Percentiles rank a stretch among this genome's conserved stretches.
These are phyloP conservation scores for Ursus arctos DNA, from an alignment of 2,113 vertebrate genomes.

Conservation along the genomic window DNA sequence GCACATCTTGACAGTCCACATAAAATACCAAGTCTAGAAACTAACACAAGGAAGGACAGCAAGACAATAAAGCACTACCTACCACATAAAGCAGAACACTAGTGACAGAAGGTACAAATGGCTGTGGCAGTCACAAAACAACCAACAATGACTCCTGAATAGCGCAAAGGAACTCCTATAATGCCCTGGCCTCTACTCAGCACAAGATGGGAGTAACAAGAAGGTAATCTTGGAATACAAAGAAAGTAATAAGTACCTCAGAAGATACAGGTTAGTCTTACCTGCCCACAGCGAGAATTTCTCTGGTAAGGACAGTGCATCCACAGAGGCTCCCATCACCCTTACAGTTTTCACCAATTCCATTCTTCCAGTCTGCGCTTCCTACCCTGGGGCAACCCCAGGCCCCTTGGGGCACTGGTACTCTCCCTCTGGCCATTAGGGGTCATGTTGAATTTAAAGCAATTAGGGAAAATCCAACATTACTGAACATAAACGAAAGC, in stretches of 20 bases:
- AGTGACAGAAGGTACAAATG: conserved; percentile 13
- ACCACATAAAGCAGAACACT: conserved; percentile 22
- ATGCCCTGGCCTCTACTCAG: background rate
- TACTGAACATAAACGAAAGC: conserved; percentile 44
- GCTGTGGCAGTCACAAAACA: background rate
- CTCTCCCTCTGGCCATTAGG: background rate
- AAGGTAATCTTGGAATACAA: conserved; percentile 30
- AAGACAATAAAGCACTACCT: conserved; percentile 34
- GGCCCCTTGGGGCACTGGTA: background rate
- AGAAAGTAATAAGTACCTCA: conserved; percentile 9
- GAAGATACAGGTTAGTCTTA: conserved; percentile 31
- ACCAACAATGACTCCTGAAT: background rate
- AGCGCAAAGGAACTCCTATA: conserved; percentile 6
- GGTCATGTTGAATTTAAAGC: background rate
- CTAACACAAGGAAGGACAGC: conserved; percentile 15
- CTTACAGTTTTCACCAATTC: background rate
- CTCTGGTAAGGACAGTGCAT: background rate
- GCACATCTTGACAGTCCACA: conserved; percentile 35
- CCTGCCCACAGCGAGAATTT: conserved; percentile 38
- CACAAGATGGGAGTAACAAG: conserved; percentile 38
- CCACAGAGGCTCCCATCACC: background rate
- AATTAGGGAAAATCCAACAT: conserved; percentile 29
- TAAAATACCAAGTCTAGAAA: conserved; percentile 61
- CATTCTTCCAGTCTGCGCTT: background rate
- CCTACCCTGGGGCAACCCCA: background rate